A percentile compares a stretch with the other conserved stretches of the same genome.
Evolutionary conservation across 2,888 invertebrate species (phyloP).

Genomic region (Creontiades dilutus): DNA sequence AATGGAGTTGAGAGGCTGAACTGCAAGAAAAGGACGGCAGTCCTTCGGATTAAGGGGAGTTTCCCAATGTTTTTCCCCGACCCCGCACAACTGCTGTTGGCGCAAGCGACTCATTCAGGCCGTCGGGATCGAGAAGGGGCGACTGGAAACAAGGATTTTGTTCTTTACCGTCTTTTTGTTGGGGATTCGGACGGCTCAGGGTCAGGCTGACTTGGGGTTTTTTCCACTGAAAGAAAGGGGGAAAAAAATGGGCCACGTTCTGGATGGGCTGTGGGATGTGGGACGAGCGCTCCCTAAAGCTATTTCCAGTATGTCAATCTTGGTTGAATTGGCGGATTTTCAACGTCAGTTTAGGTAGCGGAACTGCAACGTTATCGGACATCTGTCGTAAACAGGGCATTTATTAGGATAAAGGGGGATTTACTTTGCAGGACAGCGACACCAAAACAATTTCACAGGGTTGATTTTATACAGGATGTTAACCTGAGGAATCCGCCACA

Average conservation of each 20-base stretch:
- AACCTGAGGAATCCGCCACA: no score
- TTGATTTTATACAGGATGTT: no score
- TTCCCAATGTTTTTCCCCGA: slow-evolving; percentile 39
- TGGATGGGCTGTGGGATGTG: neutral
- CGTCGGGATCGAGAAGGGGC: neutral
- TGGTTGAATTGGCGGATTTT: no score
- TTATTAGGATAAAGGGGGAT: no score
- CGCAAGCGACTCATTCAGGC: slow-evolving; percentile 33
- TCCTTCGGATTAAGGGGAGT: neutral
- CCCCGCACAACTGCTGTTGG: slow-evolving; percentile 29
- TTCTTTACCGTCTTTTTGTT: slow-evolving; percentile 22
- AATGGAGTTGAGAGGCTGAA: neutral
- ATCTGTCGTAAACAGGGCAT: no score
- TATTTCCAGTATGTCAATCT: no score
- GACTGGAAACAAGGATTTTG: slow-evolving; percentile 37
- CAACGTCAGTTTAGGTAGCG: no score
- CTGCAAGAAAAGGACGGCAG: slow-evolving; percentile 43
- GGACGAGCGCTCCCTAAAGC: neutral
- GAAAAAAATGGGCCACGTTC: neutral
- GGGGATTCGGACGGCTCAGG: slow-evolving; percentile 13
- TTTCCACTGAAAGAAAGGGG: neutral
- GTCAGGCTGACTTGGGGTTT: neutral
- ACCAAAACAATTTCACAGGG: no score
- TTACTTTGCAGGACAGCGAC: no score
- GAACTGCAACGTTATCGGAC: no score